A percentile compares a stretch with the other conserved stretches of the same genome.
Evolutionary conservation across 2,888 invertebrate genomes (phyloP).

Genomic region (Dasypolia templi): DNA sequence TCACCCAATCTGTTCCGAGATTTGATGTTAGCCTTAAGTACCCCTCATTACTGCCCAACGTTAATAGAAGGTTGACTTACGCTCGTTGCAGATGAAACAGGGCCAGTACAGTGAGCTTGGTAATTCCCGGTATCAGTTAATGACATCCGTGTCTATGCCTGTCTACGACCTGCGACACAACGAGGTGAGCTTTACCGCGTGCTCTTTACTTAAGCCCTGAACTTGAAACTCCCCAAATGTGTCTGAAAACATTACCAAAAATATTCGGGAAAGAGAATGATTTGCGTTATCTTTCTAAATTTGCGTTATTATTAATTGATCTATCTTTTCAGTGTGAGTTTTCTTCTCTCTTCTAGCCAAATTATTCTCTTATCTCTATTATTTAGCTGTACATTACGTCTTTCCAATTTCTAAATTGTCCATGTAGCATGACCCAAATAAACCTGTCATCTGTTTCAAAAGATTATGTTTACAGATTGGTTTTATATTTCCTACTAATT

Average conservation of each 20-base stretch:
- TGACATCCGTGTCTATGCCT: conserved; percentile 98
- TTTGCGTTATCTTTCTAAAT: conserved; percentile 43
- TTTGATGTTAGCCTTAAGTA: conserved; percentile 45
- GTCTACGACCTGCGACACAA: conserved; percentile 97
- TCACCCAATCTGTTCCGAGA: neutral
- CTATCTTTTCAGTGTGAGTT: conserved; percentile 43
- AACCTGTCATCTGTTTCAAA: conserved; percentile 75
- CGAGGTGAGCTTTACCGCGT: conserved; percentile 91
- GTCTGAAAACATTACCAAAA: conserved; percentile 49
- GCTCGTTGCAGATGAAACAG: conserved; percentile 88
- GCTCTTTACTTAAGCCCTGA: conserved; percentile 49
- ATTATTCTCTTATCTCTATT: conserved; percentile 71
- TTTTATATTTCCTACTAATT: conserved; percentile 83
- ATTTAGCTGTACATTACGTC: conserved; percentile 67
- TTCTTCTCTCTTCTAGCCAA: conserved; percentile 63
- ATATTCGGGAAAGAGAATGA: conserved; percentile 63
- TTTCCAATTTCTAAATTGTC: conserved; percentile 80
- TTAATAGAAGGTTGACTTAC: conserved; percentile 35
- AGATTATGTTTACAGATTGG: conserved; percentile 86
- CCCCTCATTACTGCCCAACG: conserved; percentile 19
- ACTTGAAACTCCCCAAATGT: conserved; percentile 64
- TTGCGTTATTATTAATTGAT: conserved; percentile 45
- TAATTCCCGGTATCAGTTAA: conserved; percentile 93
- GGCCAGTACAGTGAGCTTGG: conserved; percentile 91
- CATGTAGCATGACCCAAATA: conserved; percentile 81